These are phyloP conservation scores for Phoeniculus purpureus DNA, from an alignment of 2,797 vertebrate species.

Conservation along the genomic window DNA sequence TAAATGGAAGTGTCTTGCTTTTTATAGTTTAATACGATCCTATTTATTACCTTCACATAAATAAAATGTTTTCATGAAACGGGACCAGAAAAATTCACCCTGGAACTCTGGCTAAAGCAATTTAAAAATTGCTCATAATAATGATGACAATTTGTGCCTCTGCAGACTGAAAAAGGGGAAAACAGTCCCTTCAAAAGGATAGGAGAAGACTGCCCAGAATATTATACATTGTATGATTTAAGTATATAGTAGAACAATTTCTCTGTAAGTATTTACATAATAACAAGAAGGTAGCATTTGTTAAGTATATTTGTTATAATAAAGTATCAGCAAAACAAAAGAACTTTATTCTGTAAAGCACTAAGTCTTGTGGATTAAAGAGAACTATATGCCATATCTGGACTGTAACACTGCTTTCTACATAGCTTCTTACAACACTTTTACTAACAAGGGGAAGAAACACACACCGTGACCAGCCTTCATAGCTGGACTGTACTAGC, in stretches of 20 bases:
- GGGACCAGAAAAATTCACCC: not conserved
- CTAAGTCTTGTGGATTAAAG: not conserved
- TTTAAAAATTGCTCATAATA: not conserved
- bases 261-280: not conserved
- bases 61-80: not conserved
- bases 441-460: not conserved
- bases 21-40: not conserved
- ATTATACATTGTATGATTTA: not conserved
- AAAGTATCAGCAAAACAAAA: not conserved
- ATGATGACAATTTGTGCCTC: not conserved
- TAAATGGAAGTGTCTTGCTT: fast-evolving
- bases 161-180: not conserved
- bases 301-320: not conserved
- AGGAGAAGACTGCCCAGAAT: not conserved
- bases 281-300: not conserved
- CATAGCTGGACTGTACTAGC: no score
- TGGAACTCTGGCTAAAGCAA: not conserved
- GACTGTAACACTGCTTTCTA: not conserved
- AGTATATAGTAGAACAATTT: not conserved
- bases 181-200: not conserved
- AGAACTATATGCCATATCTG: not conserved
- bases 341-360: not conserved
- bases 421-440: not conserved
- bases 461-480: no score
- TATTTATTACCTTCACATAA: not conserved